phyloP scores from a whole-genome alignment of 2,888 invertebrate genomes.

The Schizotus pectinicornis region DNA sequence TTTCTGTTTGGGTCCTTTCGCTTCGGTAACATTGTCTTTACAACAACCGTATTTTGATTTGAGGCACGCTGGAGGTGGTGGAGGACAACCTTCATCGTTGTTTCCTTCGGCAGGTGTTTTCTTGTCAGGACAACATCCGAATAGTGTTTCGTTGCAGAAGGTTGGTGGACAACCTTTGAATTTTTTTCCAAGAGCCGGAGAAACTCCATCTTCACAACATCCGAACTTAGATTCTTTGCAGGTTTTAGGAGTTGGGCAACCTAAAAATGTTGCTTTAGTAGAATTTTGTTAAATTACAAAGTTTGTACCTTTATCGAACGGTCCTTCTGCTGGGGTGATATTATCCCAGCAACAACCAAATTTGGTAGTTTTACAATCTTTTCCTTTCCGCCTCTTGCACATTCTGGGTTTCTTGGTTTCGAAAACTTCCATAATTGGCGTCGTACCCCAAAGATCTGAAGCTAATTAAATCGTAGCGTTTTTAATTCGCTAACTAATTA shows the following conservation, averaged over 20 bases:
- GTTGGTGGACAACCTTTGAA: constrained; percentile 77
- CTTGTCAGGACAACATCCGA: constrained; percentile 87
- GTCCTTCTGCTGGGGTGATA: constrained; percentile 77
- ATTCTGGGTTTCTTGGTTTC: constrained; percentile 62
- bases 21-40: constrained; percentile 75
- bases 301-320: constrained; percentile 74
- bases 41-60: constrained; percentile 83
- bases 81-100: constrained; percentile 83
- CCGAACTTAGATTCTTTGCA: constrained; percentile 78
- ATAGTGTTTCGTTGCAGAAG: constrained; percentile 78
- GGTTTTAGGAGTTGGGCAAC: constrained; percentile 72
- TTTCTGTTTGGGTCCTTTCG: constrained; percentile 55
- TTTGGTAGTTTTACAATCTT: constrained; percentile 66
- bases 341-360: constrained; percentile 90
- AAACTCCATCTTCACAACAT: constrained; percentile 85
- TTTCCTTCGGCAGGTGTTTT: constrained; percentile 80
- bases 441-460: constrained; percentile 62
- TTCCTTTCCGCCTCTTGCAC: constrained; percentile 62
- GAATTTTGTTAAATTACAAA: too few species aligned
- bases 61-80: constrained; percentile 65
- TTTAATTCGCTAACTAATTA: background rate
- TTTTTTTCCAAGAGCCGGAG: constrained; percentile 74
- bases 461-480: constrained; percentile 12
- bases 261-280: constrained; percentile 53
- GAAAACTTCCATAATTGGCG: constrained; percentile 63